Evolutionary conservation across 2,888 invertebrate genomes (phyloP).

Genomic region (Deroplatys truncata): DNA sequence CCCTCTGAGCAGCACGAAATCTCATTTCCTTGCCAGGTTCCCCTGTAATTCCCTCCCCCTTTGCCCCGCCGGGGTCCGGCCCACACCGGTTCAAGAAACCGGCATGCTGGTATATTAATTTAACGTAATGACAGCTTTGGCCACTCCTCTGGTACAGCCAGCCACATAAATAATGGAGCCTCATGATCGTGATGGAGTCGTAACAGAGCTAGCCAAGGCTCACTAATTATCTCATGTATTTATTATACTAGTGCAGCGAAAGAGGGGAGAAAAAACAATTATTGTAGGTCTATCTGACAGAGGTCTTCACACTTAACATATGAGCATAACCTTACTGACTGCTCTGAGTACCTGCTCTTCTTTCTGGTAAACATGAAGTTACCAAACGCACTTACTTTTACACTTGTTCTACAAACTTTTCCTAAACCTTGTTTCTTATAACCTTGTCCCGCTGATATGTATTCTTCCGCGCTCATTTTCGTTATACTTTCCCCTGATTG

Average conservation of each 20-base stretch:
- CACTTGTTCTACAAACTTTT: no score
- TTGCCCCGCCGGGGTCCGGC: not conserved
- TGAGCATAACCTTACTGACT: not conserved
- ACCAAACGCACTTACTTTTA: no score
- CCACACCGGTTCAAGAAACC: not conserved
- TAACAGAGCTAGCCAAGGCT: not conserved
- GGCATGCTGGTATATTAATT: constrained; percentile 9
- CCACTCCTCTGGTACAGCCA: constrained; percentile 2
- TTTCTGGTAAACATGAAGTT: no score
- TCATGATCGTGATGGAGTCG: not conserved
- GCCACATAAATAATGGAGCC: constrained; percentile 3
- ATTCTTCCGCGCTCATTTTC: no score
- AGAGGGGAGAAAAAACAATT: not conserved
- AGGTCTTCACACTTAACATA: not conserved
- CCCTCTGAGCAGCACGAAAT: not conserved
- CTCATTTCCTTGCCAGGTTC: not conserved
- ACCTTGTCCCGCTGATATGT: no score
- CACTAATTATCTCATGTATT: not conserved
- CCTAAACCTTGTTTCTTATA: no score
- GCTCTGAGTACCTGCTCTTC: no score
- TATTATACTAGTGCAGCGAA: not conserved
- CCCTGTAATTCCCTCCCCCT: not conserved
- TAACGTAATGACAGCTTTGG: constrained; percentile 7
- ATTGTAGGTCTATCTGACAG: not conserved
- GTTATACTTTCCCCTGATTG: no score